A percentile compares a stretch with the other conserved stretches of the same genome.
These are phyloP conservation scores for Acromyrmex heyeri DNA, from an alignment of 1,140 invertebrate genomes.

Conservation along the genomic window DNA sequence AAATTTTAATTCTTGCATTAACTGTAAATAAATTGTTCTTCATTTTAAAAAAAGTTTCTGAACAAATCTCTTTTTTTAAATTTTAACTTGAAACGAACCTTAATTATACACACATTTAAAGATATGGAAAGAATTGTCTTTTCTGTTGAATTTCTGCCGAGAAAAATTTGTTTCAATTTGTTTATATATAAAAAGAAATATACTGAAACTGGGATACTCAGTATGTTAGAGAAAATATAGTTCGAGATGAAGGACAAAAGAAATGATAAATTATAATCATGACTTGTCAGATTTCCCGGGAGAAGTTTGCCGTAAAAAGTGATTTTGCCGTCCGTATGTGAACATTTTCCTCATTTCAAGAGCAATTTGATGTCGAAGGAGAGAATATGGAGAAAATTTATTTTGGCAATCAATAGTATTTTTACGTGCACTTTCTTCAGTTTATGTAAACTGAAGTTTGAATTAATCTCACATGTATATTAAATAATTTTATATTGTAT, in stretches of 20 bases:
- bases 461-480: not conserved
- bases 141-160: not conserved
- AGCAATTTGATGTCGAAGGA: slow-evolving; percentile 3
- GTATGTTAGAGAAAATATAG: not conserved
- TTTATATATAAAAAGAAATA: not conserved
- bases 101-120: not conserved
- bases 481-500: not conserved
- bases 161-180: not conserved
- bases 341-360: slow-evolving; percentile 21
- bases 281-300: slow-evolving; percentile 39
- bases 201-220: not conserved
- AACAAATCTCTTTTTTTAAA: not conserved
- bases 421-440: not conserved
- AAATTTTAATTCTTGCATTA: not conserved
- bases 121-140: not conserved
- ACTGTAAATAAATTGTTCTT: slow-evolving; percentile 4
- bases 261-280: slow-evolving; percentile 44
- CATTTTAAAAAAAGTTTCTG: not conserved
- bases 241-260: not conserved
- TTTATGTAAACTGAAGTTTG: not conserved
- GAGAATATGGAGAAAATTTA: slow-evolving; percentile 16
- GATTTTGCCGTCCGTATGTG: slow-evolving; percentile 8
- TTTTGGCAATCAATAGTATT: slow-evolving; percentile 3
- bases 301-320: slow-evolving; percentile 30
- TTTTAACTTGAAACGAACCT: not conserved